Base-by-base conservation (phyloP, 1,140 invertebrate genomes). In the Drosophila burlai region DNA sequence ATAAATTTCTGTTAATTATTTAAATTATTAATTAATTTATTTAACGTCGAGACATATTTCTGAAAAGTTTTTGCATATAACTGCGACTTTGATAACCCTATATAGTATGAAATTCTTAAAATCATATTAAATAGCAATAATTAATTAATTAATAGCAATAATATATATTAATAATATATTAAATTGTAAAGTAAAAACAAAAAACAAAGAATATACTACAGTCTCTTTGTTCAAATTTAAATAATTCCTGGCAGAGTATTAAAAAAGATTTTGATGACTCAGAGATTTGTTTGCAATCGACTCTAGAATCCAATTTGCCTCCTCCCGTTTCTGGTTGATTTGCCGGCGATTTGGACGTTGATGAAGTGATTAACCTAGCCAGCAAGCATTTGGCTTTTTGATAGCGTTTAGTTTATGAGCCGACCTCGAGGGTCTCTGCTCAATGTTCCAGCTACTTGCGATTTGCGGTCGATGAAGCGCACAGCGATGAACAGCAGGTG, bases 311-410 rank as follows among this genome's bases (percentile, higher is more conserved):
- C 67, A 73, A 50, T 72, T 29, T 24, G 38, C 31, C 45, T n/a
- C 69, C 67, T 36, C 54, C 62, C 45, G 38, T 68, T 68, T 76
- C 63, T 31, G 75, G 64, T 68, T 59, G 77, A 78, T 81, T 81
- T 81, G 59, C 36, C 46, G 46, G 29, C 64, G 76, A 80, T 79
- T 69, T 69, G 74, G 84, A 87, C 84, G 77, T 89, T 89, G 84
- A 87, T 87, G 77, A 87, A 87, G 84, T 84, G 84, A 87, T 87
- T 87, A 87, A 76, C 77, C 71, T 71, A 76, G 76, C 72, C 76
- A 67, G 54, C 54, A 13, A 69, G 80, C 80, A 54, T 67, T 68
- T 55, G 76, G 29, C 42, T 80, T 71, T 61, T 62, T 61, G 68
- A 83, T 72, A 89, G 69, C 81, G 69, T 79, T 87, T 87, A 87